Conservation (phyloP, 2,113 vertebrate genomes). For the Campylorhamphus procurvoides region DNA sequence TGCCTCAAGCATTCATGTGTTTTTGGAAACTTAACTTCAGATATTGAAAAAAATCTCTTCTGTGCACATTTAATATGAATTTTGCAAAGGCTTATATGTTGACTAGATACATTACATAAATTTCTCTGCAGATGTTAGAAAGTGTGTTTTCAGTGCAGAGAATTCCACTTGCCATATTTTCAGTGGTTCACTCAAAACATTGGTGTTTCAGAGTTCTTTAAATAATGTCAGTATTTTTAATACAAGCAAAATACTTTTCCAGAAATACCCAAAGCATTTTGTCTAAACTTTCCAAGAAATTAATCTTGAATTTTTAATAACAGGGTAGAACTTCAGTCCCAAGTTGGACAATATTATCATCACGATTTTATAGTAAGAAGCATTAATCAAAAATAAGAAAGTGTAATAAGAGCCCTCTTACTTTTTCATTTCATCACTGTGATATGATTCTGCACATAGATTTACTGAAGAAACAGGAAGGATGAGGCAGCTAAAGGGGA, state of each 20-base stretch:
- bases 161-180: not conserved
- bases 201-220: not conserved
- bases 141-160: not conserved
- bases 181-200: not conserved
- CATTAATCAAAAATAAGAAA: not conserved
- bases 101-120: not conserved
- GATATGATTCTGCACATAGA: not conserved
- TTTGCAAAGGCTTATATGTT: not conserved
- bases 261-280: not conserved
- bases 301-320: not conserved
- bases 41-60: not conserved
- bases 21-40: not conserved
- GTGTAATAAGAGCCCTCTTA: not conserved
- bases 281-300: not conserved
- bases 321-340: not conserved
- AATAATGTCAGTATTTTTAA: not conserved
- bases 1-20: not conserved
- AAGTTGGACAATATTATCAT: not conserved
- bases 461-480: not conserved
- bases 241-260: not conserved
- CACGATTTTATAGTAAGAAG: not conserved
- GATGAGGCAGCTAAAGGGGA: not conserved
- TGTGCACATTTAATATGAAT: not conserved
- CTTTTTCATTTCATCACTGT: not conserved
- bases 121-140: not conserved